Evolutionary conservation across 1,140 invertebrate species (phyloP).

Genomic region (Meteorus sp.): DNA sequence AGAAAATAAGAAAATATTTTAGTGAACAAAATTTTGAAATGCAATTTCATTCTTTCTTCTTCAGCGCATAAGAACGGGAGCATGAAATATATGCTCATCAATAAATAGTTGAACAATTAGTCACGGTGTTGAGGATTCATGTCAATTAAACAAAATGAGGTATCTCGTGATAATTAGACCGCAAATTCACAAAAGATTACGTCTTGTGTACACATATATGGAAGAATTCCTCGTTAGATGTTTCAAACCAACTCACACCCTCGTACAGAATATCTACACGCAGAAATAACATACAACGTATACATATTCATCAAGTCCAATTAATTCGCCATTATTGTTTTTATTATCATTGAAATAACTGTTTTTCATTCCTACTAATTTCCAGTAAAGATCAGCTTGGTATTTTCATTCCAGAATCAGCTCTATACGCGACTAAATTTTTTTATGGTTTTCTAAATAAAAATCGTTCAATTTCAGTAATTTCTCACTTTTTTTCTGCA

Average conservation of each 20-base stretch:
- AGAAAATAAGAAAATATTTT: constrained; percentile 5
- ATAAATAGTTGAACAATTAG: constrained; percentile 39
- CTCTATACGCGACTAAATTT: no score
- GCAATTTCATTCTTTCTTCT: background rate
- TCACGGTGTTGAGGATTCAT: constrained; percentile 41
- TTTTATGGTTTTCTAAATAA: no score
- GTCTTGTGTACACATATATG: no score
- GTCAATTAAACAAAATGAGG: constrained; percentile 46
- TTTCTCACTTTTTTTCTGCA: no score
- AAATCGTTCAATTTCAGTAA: no score
- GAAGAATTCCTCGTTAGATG: constrained; percentile 23
- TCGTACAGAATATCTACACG: background rate
- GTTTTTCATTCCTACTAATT: no score
- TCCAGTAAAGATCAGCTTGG: no score
- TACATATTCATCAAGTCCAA: no score
- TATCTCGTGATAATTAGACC: constrained; percentile 46
- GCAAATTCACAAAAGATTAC: constrained; percentile 33
- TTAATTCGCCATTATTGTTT: no score
- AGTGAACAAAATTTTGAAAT: background rate
- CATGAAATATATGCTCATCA: constrained; percentile 5
- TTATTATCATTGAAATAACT: no score
- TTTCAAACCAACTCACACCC: constrained; percentile 15
- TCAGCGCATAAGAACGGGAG: constrained; percentile 5
- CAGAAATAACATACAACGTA: no score
- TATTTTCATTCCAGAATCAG: no score